Conservation (phyloP, 2,888 invertebrate species). For the Acleris literana region DNA sequence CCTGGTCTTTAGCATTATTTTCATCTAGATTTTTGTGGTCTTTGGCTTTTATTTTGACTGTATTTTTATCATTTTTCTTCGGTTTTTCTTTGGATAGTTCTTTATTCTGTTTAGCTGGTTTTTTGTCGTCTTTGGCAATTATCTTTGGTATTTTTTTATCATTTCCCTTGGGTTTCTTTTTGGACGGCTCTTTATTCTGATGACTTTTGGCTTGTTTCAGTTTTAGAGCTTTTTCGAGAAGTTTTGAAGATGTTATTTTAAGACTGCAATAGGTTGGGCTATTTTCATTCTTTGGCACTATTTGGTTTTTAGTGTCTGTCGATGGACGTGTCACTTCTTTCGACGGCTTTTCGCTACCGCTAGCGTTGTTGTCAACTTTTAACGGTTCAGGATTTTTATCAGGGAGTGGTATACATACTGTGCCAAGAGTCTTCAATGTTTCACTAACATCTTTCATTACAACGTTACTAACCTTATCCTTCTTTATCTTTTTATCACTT, state of each 20-base stretch:
- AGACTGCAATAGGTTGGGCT: conserved; percentile 16
- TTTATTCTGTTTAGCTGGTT: not conserved
- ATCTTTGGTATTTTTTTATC: no score
- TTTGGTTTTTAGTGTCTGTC: not conserved
- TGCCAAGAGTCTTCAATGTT: conserved; percentile 8
- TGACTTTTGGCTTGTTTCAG: conserved; percentile 8
- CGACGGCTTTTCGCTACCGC: not conserved
- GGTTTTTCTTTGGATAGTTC: not conserved
- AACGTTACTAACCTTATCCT: not conserved
- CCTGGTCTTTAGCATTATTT: not conserved
- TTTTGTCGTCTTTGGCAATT: not conserved
- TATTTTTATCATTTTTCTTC: no score
- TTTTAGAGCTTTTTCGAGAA: conserved; percentile 11
- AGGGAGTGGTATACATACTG: conserved; percentile 1
- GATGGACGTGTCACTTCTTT: not conserved
- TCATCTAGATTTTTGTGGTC: not conserved
- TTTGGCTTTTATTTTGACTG: not conserved
- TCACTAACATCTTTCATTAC: conserved; percentile 5
- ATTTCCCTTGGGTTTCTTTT: not conserved
- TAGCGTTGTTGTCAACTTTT: not conserved
- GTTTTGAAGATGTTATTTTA: conserved; percentile 13
- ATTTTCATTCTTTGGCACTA: not conserved
- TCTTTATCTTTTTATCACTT: not conserved
- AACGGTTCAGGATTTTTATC: not conserved
- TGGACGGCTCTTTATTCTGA: not conserved